A percentile compares a stretch with the other conserved stretches of the same genome.
Evolutionary conservation across 2,113 vertebrate species (phyloP).

Genomic region (Kryptolebias marmoratus): DNA sequence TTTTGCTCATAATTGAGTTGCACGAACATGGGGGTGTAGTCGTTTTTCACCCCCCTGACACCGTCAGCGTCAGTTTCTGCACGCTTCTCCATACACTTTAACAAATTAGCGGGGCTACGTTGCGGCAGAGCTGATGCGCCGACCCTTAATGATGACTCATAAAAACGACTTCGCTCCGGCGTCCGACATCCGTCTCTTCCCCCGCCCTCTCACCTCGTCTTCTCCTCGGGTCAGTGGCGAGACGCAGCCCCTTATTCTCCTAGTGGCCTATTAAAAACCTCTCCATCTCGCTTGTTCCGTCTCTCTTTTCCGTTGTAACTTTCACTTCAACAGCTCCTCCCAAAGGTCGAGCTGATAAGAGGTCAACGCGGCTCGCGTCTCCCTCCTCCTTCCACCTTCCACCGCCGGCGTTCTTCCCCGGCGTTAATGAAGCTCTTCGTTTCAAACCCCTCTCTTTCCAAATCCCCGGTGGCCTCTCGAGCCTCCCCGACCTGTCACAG

Average conservation of each 20-base stretch:
- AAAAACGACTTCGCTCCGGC: slow-evolving; percentile 53
- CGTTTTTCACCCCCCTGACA: slow-evolving; percentile 24
- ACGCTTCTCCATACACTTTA: slow-evolving; percentile 52
- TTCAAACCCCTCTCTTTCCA: neutral
- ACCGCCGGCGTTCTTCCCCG: slow-evolving; percentile 14
- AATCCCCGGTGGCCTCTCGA: slow-evolving; percentile 25
- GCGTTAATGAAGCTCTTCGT: slow-evolving; percentile 51
- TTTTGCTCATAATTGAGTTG: slow-evolving; percentile 2
- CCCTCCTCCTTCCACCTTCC: slow-evolving; percentile 13
- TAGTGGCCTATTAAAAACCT: slow-evolving; percentile 60
- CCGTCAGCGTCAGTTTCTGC: slow-evolving; percentile 12
- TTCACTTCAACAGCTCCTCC: slow-evolving; percentile 52
- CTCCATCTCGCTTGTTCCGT: neutral
- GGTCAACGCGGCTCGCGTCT: slow-evolving; percentile 46
- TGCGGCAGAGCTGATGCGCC: slow-evolving; percentile 40
- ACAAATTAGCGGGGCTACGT: slow-evolving; percentile 58
- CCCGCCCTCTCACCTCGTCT: slow-evolving; percentile 64
- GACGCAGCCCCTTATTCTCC: slow-evolving; percentile 47
- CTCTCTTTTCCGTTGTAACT: slow-evolving; percentile 23
- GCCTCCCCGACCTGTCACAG: slow-evolving; percentile 27
- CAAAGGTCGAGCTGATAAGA: slow-evolving; percentile 44
- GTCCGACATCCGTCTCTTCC: slow-evolving; percentile 47
- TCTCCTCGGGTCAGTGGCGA: slow-evolving; percentile 5
- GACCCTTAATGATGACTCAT: slow-evolving; percentile 64
- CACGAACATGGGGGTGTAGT: neutral